Percentiles rank a stretch among this genome's conserved stretches.
Evolutionary conservation across 2,113 vertebrate genomes (phyloP).

Genomic region (Tyto alba): DNA sequence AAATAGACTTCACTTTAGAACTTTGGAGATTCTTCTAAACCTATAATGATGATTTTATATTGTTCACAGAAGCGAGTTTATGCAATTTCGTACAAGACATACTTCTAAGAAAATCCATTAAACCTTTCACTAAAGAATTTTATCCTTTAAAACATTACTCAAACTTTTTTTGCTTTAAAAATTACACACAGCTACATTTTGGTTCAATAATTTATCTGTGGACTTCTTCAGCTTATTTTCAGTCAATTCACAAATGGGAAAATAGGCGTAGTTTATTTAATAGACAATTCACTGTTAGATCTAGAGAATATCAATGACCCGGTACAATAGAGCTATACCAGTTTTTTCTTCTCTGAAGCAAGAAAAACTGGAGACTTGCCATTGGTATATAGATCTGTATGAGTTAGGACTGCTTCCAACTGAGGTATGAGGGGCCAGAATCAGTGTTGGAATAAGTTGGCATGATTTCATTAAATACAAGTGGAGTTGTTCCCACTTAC

Average conservation of each 20-base stretch:
- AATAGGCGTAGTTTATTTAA: neutral
- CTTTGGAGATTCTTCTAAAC: neutral
- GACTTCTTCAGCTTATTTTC: neutral
- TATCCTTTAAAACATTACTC: neutral
- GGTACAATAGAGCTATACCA: neutral
- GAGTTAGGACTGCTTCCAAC: neutral
- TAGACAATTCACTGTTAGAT: neutral
- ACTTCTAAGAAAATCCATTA: neutral
- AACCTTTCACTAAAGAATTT: neutral
- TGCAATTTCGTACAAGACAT: neutral
- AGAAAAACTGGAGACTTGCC: neutral
- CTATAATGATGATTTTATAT: neutral
- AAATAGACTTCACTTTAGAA: neutral
- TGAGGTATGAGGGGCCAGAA: neutral
- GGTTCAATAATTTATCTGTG: neutral
- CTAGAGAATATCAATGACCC: neutral
- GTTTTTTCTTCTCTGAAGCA: neutral
- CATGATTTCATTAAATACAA: neutral
- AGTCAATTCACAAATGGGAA: neutral
- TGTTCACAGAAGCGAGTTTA: neutral
- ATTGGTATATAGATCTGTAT: neutral
- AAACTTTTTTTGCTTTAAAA: neutral
- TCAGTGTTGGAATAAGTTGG: neutral
- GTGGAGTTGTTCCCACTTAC: neutral
- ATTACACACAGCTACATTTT: fast-evolving